A percentile compares a stretch with the other conserved stretches of the same genome.
These are phyloP conservation scores for Cordylochernes scorpioides DNA, from an alignment of 2,888 invertebrate genomes.

Conservation along the genomic window DNA sequence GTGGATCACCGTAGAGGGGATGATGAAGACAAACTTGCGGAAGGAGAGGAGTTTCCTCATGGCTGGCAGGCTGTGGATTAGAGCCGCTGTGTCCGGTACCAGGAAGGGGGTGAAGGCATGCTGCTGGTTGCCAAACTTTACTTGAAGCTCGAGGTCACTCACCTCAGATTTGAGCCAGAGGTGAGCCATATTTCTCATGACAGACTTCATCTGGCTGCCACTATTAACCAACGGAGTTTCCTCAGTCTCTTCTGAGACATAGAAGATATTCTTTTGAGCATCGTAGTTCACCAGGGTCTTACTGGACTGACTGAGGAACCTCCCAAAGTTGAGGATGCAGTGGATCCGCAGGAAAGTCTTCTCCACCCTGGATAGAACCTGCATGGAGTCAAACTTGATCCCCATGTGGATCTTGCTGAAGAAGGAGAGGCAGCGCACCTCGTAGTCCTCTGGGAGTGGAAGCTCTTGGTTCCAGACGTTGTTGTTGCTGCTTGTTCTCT, in stretches of 20 bases:
- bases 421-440: slow-evolving; percentile 8
- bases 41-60: slow-evolving; percentile 56
- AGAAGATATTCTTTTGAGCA: neutral
- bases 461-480: slow-evolving; percentile 12
- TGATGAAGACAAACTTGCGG: no score
- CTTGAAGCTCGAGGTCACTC: slow-evolving; percentile 41
- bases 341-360: slow-evolving; percentile 40
- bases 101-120: no score
- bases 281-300: slow-evolving; percentile 40
- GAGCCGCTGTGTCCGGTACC: no score
- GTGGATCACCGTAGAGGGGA: slow-evolving; percentile 40
- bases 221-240: neutral
- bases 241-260: neutral
- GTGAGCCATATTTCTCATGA: slow-evolving; percentile 60
- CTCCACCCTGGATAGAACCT: slow-evolving; percentile 4
- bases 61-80: no score
- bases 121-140: slow-evolving; percentile 18
- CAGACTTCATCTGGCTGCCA: slow-evolving; percentile 7
- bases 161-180: slow-evolving; percentile 70
- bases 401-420: slow-evolving; percentile 6
- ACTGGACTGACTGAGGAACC: slow-evolving; percentile 33
- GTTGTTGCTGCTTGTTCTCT: slow-evolving; percentile 1
- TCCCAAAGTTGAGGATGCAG: slow-evolving; percentile 52
- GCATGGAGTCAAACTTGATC: slow-evolving; percentile 4
- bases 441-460: slow-evolving; percentile 14